Evolutionary conservation across 2,113 vertebrate species (phyloP).

Genomic region (Callocephalon fimbriatum): DNA sequence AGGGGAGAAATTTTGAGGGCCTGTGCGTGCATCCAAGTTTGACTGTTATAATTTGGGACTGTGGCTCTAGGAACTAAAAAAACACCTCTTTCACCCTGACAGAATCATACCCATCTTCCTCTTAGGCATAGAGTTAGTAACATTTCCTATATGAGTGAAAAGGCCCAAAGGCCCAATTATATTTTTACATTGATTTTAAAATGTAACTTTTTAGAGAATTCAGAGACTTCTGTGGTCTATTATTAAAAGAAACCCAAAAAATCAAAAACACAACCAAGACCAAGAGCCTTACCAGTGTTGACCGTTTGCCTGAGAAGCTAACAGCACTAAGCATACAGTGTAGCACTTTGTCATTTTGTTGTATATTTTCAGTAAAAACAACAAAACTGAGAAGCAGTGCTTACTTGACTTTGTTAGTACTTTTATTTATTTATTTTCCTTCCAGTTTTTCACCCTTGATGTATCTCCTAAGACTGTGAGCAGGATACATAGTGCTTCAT

Average conservation of each 20-base stretch:
- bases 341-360: background rate
- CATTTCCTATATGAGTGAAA: background rate
- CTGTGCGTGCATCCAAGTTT: background rate
- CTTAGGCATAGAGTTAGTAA: background rate
- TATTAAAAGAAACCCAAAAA: background rate
- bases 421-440: constrained; percentile 34
- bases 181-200: background rate
- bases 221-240: background rate
- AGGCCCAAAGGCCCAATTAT: background rate
- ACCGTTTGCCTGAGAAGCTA: background rate
- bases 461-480: constrained; percentile 39
- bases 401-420: background rate
- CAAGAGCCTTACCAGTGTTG: background rate
- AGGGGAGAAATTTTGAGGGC: background rate
- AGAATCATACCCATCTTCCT: background rate
- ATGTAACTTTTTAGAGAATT: background rate
- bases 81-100: background rate
- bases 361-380: background rate
- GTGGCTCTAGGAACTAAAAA: background rate
- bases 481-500: constrained; percentile 22
- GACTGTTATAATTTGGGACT: background rate
- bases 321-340: background rate
- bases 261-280: background rate
- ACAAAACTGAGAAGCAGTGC: background rate
- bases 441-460: constrained; percentile 28